These are phyloP conservation scores for Ips typographus DNA, from an alignment of 1,140 invertebrate species.

Conservation along the genomic window DNA sequence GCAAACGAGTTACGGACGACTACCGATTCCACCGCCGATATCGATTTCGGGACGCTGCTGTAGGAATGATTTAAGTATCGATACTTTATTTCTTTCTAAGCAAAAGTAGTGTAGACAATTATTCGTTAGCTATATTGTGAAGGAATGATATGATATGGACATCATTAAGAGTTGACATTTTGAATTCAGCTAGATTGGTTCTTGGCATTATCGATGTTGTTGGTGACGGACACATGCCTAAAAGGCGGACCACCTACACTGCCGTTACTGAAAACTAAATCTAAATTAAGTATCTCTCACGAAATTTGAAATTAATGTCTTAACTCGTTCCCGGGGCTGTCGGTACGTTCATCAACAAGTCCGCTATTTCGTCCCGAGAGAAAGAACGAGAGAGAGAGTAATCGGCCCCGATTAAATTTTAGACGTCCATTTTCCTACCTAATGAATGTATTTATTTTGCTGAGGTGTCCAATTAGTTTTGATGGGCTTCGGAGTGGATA, in stretches of 20 bases:
- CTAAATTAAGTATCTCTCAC: constrained; percentile 28
- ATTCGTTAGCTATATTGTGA: too few species aligned
- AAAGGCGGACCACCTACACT: constrained; percentile 22
- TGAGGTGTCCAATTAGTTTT: constrained; percentile 28
- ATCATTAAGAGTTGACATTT: too few species aligned
- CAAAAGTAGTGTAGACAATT: too few species aligned
- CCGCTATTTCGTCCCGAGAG: constrained; percentile 13
- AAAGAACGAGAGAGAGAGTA: constrained; percentile 5
- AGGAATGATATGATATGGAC: too few species aligned
- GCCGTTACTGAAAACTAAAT: constrained; percentile 20
- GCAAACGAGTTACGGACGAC: constrained; percentile 30
- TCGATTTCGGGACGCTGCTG: not conserved
- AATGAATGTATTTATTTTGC: constrained; percentile 32
- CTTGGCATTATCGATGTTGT: not conserved
- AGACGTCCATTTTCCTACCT: constrained; percentile 28
- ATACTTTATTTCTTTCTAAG: too few species aligned
- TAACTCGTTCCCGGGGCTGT: constrained; percentile 29
- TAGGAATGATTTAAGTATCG: not conserved
- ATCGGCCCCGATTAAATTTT: constrained; percentile 26
- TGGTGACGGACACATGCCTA: constrained; percentile 14
- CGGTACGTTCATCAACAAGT: constrained; percentile 29
- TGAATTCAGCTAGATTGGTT: too few species aligned
- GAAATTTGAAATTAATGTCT: constrained; percentile 34
- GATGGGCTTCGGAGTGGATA: constrained; percentile 24
- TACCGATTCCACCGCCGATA: constrained; percentile 17